Percentiles rank a stretch among this genome's conserved stretches.
phyloP scores from a whole-genome alignment of 2,888 invertebrate genomes.

The Aquatica leii region DNA sequence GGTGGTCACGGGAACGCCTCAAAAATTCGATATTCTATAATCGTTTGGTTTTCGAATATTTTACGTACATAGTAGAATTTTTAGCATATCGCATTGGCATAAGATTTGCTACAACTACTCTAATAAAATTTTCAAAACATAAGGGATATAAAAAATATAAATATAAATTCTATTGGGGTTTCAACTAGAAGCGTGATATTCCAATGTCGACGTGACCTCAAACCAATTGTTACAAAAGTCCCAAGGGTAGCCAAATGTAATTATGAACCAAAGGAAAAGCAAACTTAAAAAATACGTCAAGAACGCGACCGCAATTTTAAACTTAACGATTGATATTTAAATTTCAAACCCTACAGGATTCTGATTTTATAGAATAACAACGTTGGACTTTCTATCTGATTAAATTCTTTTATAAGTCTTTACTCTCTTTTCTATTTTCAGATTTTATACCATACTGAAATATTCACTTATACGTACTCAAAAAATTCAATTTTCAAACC shows the following conservation, averaged over 20 bases:
- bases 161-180: slow-evolving; percentile 35
- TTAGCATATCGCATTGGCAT: slow-evolving; percentile 11
- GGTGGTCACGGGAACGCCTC: background rate
- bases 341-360: slow-evolving; percentile 23
- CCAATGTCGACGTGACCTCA: slow-evolving; percentile 23
- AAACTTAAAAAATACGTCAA: slow-evolving; percentile 34
- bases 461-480: too few relatives aligned
- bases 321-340: slow-evolving; percentile 36
- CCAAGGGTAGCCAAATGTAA: slow-evolving; percentile 35
- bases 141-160: slow-evolving; percentile 33
- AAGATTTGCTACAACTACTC: slow-evolving; percentile 26
- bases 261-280: slow-evolving; percentile 28
- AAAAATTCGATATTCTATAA: slow-evolving; percentile 8
- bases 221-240: slow-evolving; percentile 34
- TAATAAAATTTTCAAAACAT: slow-evolving; percentile 35
- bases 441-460: background rate
- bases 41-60: slow-evolving; percentile 8
- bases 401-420: slow-evolving; percentile 8
- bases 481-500: background rate
- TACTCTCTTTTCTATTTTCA: too few relatives aligned
- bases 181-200: slow-evolving; percentile 31
- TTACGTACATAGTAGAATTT: slow-evolving; percentile 8
- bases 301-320: slow-evolving; percentile 32
- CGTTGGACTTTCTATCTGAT: slow-evolving; percentile 23
- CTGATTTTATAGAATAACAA: slow-evolving; percentile 26